Percentiles rank a stretch among this genome's conserved stretches.
These are phyloP conservation scores for Labia minor DNA, from an alignment of 2,888 invertebrate species.

Conservation along the genomic window DNA sequence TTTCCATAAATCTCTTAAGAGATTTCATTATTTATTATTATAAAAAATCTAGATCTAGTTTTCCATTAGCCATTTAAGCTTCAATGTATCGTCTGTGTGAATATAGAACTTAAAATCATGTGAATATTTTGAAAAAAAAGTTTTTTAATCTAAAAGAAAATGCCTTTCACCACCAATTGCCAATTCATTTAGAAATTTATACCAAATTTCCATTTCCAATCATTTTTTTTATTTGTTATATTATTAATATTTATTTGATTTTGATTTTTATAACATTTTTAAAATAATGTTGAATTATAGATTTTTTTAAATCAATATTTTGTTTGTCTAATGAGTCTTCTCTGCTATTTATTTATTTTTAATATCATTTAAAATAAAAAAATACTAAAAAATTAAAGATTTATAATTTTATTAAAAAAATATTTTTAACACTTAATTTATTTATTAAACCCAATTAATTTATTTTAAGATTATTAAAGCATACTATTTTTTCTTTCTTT, in stretches of 20 bases:
- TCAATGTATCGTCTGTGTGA: constrained; percentile 13
- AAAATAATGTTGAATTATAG: neutral
- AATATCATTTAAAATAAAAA: too few relatives aligned
- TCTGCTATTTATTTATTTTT: neutral
- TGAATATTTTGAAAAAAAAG: constrained; percentile 13
- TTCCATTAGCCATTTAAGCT: neutral
- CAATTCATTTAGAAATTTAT: neutral
- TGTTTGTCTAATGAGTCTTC: too few relatives aligned
- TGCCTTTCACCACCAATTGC: neutral
- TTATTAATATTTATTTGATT: too few relatives aligned
- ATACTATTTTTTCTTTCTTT: too few relatives aligned
- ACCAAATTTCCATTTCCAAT: neutral
- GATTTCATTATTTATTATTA: constrained; percentile 8
- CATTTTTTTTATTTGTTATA: neutral
- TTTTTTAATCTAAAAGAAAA: neutral
- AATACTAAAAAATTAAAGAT: too few relatives aligned
- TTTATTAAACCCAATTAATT: too few relatives aligned
- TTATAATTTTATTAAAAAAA: too few relatives aligned
- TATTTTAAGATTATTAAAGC: too few relatives aligned
- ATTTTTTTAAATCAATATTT: too few relatives aligned
- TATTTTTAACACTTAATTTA: too few relatives aligned
- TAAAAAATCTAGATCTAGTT: neutral
- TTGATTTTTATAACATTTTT: neutral
- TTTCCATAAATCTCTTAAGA: neutral
- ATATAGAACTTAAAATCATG: constrained; percentile 5